Evolutionary conservation across 2,888 invertebrate species (phyloP).

Genomic region (Cantharis flavilabris): DNA sequence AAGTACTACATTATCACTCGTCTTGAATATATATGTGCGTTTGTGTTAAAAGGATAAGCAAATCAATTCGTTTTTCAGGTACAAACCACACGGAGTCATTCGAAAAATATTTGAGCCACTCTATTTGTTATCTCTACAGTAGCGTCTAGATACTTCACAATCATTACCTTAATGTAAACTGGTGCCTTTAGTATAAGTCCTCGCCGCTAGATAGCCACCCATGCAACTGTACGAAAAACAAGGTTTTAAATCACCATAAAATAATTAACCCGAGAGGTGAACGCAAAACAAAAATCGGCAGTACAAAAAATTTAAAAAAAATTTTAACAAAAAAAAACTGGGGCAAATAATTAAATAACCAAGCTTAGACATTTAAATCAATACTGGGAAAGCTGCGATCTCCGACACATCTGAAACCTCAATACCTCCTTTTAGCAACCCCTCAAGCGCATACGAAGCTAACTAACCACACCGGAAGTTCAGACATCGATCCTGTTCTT

Average conservation of each 20-base stretch:
- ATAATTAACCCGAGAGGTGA: not conserved
- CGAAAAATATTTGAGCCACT: constrained; percentile 38
- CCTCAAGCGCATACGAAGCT: constrained; percentile 32
- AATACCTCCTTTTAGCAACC: constrained; percentile 25
- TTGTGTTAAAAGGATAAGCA: constrained; percentile 49
- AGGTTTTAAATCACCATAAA: not conserved
- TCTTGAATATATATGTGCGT: constrained; percentile 43
- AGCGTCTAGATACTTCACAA: constrained; percentile 48
- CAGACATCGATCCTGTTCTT: constrained; percentile 38
- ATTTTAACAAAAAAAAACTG: not conserved
- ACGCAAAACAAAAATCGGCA: not conserved
- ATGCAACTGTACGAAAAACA: not conserved
- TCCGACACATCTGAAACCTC: not conserved
- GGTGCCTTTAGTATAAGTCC: constrained; percentile 49
- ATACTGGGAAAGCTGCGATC: not conserved
- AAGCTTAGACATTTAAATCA: not conserved
- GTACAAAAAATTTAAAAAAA: too few species aligned
- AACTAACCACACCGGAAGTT: constrained; percentile 39
- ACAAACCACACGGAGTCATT: constrained; percentile 5
- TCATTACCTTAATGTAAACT: constrained; percentile 52
- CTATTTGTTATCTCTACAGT: constrained; percentile 53
- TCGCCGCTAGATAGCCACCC: constrained; percentile 54
- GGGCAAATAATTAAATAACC: not conserved
- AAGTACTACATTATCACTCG: constrained; percentile 54
- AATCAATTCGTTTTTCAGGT: constrained; percentile 36